Evolutionary conservation across 2,888 invertebrate species (phyloP).

Genomic region (Malachius bipustulatus): DNA sequence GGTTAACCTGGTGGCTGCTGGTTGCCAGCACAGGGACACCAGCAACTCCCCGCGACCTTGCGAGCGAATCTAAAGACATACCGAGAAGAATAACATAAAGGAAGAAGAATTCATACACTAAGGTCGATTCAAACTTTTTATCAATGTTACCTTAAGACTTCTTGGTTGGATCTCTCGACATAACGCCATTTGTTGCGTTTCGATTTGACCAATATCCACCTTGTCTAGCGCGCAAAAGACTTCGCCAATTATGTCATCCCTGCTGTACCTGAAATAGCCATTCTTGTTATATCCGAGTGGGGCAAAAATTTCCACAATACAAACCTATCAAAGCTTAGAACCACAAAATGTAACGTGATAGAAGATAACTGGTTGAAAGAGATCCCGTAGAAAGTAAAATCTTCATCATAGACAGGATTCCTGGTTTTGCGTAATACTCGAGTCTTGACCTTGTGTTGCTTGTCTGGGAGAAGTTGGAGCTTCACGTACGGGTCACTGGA

Average conservation of each 20-base stretch:
- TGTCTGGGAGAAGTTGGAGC: slow-evolving; percentile 91
- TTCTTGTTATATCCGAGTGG: too few species aligned
- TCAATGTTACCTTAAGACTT: slow-evolving; percentile 68
- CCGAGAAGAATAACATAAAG: too few species aligned
- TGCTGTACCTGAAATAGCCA: slow-evolving; percentile 94
- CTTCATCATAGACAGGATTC: slow-evolving; percentile 96
- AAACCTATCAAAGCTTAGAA: slow-evolving; percentile 90
- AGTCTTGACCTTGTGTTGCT: slow-evolving; percentile 95
- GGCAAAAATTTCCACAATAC: slow-evolving; percentile 20
- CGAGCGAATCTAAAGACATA: slow-evolving; percentile 72
- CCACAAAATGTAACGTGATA: slow-evolving; percentile 88
- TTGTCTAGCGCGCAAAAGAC: slow-evolving; percentile 73
- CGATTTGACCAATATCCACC: slow-evolving; percentile 55
- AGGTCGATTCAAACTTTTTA: not conserved
- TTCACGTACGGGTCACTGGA: slow-evolving; percentile 96
- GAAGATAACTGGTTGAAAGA: slow-evolving; percentile 73
- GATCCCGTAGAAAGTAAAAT: slow-evolving; percentile 96
- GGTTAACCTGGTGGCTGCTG: slow-evolving; percentile 87
- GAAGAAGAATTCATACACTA: not conserved
- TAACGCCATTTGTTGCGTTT: slow-evolving; percentile 66
- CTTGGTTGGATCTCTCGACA: slow-evolving; percentile 86
- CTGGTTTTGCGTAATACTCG: slow-evolving; percentile 90
- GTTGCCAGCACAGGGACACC: slow-evolving; percentile 96
- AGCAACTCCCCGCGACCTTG: slow-evolving; percentile 91
- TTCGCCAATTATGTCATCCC: slow-evolving; percentile 97